A percentile compares a stretch with the other conserved stretches of the same genome.
Evolutionary conservation across 2,113 vertebrate species (phyloP).

Genomic region (Engraulis encrasicolus): DNA sequence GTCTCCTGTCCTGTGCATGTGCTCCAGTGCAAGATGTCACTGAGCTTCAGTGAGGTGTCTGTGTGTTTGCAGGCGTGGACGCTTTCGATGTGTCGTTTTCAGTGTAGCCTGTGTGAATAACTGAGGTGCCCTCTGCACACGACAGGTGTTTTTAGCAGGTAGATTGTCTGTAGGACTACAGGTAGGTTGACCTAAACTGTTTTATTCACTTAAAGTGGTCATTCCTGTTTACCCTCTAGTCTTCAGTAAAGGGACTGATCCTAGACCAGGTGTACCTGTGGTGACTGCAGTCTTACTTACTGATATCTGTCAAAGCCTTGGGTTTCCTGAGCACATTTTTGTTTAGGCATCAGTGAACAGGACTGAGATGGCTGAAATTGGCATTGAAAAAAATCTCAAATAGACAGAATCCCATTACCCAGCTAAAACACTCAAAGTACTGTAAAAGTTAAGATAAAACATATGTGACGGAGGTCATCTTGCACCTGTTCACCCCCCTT

Average conservation of each 20-base stretch:
- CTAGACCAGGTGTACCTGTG: neutral
- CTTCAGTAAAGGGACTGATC: neutral
- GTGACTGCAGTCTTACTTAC: neutral
- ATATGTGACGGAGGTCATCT: no score
- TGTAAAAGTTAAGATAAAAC: no score
- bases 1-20: neutral
- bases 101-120: neutral
- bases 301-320: no score
- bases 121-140: neutral
- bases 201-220: neutral
- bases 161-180: neutral
- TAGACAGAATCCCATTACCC: no score
- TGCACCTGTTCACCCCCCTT: no score
- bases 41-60: neutral
- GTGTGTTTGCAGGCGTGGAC: neutral
- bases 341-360: no score
- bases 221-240: neutral
- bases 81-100: neutral
- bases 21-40: neutral
- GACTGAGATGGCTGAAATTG: no score
- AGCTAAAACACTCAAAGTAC: no score
- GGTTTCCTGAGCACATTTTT: no score
- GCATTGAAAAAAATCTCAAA: no score
- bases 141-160: neutral
- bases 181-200: neutral